Conservation (phyloP, 1,140 invertebrate genomes). For the Parasteatoda tepidariorum region DNA sequence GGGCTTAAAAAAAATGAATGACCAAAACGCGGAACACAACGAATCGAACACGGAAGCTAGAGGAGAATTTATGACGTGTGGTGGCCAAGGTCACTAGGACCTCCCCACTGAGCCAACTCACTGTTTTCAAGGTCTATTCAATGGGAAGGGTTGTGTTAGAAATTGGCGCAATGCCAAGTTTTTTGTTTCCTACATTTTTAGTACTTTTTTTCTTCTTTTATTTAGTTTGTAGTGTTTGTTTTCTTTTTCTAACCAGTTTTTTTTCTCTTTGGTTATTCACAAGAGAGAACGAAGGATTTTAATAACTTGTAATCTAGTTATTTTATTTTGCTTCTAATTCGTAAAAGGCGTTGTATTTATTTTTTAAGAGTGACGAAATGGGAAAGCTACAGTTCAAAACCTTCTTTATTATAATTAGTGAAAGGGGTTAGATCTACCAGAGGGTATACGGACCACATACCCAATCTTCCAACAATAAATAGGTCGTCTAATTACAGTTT, state of each 20-base stretch:
- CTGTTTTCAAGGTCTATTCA: constrained; percentile 28
- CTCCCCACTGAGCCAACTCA: constrained; percentile 15
- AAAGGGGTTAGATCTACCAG: too few relatives aligned
- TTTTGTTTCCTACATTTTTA: background rate
- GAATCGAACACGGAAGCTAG: constrained; percentile 33
- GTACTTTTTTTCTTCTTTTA: background rate
- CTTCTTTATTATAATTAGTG: too few relatives aligned
- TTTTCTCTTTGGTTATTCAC: background rate
- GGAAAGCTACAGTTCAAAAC: too few relatives aligned
- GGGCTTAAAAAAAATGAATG: background rate
- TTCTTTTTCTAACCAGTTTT: background rate
- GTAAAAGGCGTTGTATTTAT: too few relatives aligned
- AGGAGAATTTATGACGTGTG: constrained; percentile 28
- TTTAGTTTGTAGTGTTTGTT: too few relatives aligned
- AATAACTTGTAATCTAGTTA: too few relatives aligned
- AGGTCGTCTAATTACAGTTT: too few relatives aligned
- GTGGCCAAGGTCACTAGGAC: constrained; percentile 31
- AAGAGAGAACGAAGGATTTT: too few relatives aligned
- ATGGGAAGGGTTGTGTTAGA: constrained; percentile 4
- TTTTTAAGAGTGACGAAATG: too few relatives aligned
- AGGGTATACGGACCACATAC: too few relatives aligned
- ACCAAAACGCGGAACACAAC: constrained; percentile 1
- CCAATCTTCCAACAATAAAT: too few relatives aligned
- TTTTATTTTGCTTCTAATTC: too few relatives aligned
- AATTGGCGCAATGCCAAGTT: constrained; percentile 16